These are phyloP conservation scores for Caenorhabditis becei DNA, from an alignment of 2,888 invertebrate species.

Conservation along the genomic window DNA sequence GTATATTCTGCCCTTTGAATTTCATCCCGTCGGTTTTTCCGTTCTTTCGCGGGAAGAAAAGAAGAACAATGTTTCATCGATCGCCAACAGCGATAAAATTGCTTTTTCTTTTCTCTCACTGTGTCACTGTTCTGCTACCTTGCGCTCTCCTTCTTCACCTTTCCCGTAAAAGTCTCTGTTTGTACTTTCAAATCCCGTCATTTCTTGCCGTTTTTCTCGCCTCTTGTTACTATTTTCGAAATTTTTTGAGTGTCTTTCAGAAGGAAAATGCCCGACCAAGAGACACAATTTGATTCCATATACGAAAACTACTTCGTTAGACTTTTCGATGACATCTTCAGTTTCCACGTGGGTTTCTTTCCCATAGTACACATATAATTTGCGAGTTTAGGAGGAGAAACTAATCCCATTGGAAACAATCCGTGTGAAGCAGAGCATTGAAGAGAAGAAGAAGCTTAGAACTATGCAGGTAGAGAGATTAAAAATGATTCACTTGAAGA, in stretches of 20 bases:
- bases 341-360: constrained; percentile 16
- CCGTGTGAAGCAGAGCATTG: not conserved
- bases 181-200: not conserved
- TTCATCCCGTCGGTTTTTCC: not conserved
- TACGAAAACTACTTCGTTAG: constrained; percentile 12
- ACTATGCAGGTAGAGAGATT: not conserved
- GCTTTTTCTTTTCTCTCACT: not conserved
- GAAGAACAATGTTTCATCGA: constrained; percentile 4
- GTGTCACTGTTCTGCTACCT: not conserved
- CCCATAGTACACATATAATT: not conserved
- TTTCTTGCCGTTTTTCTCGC: too few relatives aligned
- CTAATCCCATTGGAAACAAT: not conserved
- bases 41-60: not conserved
- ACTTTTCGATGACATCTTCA: constrained; percentile 34
- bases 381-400: constrained; percentile 19
- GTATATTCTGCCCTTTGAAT: not conserved
- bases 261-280: constrained; percentile 1
- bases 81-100: not conserved
- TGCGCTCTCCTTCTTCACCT: not conserved
- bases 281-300: constrained; percentile 4
- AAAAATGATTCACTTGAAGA: not conserved
- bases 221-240: not conserved
- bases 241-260: not conserved
- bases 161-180: not conserved
- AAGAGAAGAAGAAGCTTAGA: not conserved